Evolutionary conservation across 1,140 invertebrate species (phyloP), one percentile per base, ranked within the genome.

Genomic region (Procambarus virginalis): DNA sequence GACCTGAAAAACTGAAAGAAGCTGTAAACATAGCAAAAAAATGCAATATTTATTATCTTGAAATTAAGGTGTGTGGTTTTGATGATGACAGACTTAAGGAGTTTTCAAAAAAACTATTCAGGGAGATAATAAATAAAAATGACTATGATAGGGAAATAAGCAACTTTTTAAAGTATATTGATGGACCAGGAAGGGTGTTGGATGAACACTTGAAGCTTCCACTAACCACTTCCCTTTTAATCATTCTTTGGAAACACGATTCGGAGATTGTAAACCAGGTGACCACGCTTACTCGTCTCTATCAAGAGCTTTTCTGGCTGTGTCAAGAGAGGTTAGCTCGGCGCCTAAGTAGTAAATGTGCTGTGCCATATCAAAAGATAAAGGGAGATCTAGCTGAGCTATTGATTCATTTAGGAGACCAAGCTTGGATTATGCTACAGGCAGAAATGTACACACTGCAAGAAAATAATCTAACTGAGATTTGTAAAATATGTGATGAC

Each of bases 191-290:
- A 80, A 80, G 55, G 58, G 78, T 80, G 49, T 80, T 80, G n/a
- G 49, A 80, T 34, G 17, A 20, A 17, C 78, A 80, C 5, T 22
- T 80, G 20, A 80, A n/a, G 49, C 78, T 80, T 55, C 78, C 78
- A 58, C 22, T 80, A 5, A 80, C 78, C 20, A 51, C 22, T 58
- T 20, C 78, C 48, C 78, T 80, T 12, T 68, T 84, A 2, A 84
- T 84, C 45, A 48, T 68, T 46, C 82, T 84, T 73, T 84, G 82
- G 82, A 73, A 20, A 48, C 34, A 84, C 6, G 46, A 51, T n/a
- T n/a, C 64, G 46, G 8, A 68, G 9, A 49, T 73, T 73, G 82
- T 73, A 49, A 70, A 48, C 3, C 73, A 20, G 12, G 68, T 84
- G 45, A 73, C 82, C 48, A 48, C 82, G 3, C 60, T 60, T 8